Base-by-base conservation (phyloP, 2,888 invertebrate species). In the Syritta pipiens region DNA sequence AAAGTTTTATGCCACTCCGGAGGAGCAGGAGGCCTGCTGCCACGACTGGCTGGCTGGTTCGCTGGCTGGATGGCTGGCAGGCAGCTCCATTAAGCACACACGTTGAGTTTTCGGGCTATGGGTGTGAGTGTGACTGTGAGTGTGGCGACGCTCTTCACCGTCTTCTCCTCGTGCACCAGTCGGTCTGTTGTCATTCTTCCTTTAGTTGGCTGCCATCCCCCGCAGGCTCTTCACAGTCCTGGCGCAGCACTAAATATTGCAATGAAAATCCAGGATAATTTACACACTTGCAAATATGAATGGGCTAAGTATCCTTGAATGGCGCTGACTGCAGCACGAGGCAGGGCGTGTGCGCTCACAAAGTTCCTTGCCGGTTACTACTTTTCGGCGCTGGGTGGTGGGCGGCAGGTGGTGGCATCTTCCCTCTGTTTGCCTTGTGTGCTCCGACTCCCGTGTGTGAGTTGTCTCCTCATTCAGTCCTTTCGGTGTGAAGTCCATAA, bases 1-100 rank as follows among this genome's bases (percentile, higher is more conserved):
- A 87, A 87, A 88, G 84, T 87, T 87, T 85, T 83, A 81, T 84
- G 83, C 83, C 83, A 83, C 83, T 84, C 84, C 83, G 84, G 85
- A 83, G 84, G 48, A 65, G 9, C 12, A n/a, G n/a, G n/a, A n/a
- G n/a, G n/a, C n/a, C n/a, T n/a, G n/a, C n/a, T n/a, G n/a, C n/a
- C n/a, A n/a, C n/a, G n/a, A n/a, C n/a, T n/a, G n/a, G n/a, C n/a
- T n/a, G n/a, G n/a, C n/a, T n/a, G n/a, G n/a, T n/a, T n/a, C n/a
- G n/a, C n/a, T n/a, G n/a, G n/a, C n/a, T n/a, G n/a, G n/a, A n/a
- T n/a, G 48, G 40, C 75, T 83, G 72, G 72, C 37, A 17, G 37
- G 7, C 3, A 57, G 81, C 75, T 79, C 75, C 82, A 82, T 82
- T 82, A 83, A 81, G 79, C 55, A 53, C 62, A 77, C 77, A 71